phyloP scores from a whole-genome alignment of 2,888 invertebrate genomes.

The Melieria picta region DNA sequence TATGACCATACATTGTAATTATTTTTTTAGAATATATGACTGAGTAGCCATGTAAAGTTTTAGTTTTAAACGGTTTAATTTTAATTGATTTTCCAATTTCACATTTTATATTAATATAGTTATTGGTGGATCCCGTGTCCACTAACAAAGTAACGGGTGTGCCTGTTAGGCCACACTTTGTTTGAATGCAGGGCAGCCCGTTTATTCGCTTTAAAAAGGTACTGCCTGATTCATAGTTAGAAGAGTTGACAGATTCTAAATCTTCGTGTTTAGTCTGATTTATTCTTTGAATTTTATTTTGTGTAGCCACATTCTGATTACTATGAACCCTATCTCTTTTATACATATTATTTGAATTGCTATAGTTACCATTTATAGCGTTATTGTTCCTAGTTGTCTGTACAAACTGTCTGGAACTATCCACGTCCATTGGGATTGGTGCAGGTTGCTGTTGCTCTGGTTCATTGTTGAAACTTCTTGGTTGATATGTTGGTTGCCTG shows the following conservation, averaged over 20 bases:
- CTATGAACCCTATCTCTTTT: conserved; percentile 9
- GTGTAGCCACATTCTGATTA: conserved; percentile 9
- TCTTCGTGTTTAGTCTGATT: not conserved
- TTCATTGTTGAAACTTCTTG: too few relatives aligned
- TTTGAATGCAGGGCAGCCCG: conserved; percentile 12
- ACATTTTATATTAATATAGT: conserved; percentile 12
- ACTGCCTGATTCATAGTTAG: too few relatives aligned
- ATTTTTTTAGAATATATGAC: too few relatives aligned
- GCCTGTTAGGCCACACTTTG: not conserved
- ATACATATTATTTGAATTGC: conserved; percentile 11
- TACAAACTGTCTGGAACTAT: conserved; percentile 1
- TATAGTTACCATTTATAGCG: conserved; percentile 7
- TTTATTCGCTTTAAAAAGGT: conserved; percentile 9
- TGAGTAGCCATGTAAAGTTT: conserved; percentile 3
- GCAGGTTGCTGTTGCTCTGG: too few relatives aligned
- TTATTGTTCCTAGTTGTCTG: conserved; percentile 10
- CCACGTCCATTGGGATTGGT: conserved; percentile 2
- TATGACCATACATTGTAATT: too few relatives aligned
- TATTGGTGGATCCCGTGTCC: not conserved
- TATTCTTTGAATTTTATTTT: not conserved
- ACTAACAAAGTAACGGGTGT: conserved; percentile 3
- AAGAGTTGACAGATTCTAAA: too few relatives aligned
- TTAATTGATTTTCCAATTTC: not conserved
- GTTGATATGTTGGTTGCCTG: too few relatives aligned
- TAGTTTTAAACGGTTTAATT: not conserved